Evolutionary conservation across 2,113 vertebrate genomes (phyloP), one percentile per base, ranked within the genome.

Genomic region (Mus pahari): DNA sequence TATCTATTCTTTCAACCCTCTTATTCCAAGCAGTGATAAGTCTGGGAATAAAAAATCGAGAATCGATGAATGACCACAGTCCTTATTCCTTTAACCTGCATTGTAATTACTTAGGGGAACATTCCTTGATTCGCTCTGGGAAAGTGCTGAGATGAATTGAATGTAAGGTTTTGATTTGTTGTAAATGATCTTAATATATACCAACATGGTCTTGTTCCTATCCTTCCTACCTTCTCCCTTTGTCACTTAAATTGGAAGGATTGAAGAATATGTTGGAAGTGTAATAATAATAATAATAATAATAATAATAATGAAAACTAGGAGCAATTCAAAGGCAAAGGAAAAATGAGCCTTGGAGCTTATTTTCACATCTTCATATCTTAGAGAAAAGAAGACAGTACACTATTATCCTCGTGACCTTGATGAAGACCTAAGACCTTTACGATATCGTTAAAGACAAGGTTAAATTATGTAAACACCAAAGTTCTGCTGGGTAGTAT

Each of bases 11-110:
- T 73, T 96, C 94, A 84, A 90, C 89, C 42, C 79, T 94, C 92
- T 97, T 89, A 88, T 97, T 89, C 74, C 60, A 33, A 91, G 64
- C 83, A 97, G 87, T 89, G 96, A 62, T 83, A 96, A 94, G 88
- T 82, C 81, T 94, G 77, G 89, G 95, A 96, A 95, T 97, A 94
- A 97, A 97, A 91, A 97, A 90, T 62, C 74, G 86, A 93, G 94
- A 97, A 97, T 95, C 42, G 5, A 92, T 96, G 92, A 97, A 96
- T 95, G 94, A 89, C 96, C 89, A 84, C 55, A 84, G 77, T 95
- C 74, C 92, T 96, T 82, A 91, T 90, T 95, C 68, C 92, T 94
- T 95, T 86, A 95, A 92, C 77, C 78, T 92, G 68, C 68, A 83
- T 96, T 79, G 91, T 97, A 77, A 97, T 89, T 93, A 84, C 77